A percentile compares a stretch with the other conserved stretches of the same genome.
Conservation (phyloP, 1,140 invertebrate genomes). For the Heliothis subflexa region DNA sequence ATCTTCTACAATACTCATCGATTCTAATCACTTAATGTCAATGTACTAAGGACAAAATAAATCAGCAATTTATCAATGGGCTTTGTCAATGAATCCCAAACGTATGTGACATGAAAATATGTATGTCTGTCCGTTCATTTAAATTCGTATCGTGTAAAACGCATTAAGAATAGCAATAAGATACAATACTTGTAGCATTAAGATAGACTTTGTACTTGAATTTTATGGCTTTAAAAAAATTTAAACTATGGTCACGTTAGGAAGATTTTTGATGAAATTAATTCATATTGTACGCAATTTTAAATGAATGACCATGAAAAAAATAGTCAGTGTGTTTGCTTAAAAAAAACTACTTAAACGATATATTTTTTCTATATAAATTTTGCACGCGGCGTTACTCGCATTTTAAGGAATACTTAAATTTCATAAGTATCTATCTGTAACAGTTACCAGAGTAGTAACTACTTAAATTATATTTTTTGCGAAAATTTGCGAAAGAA, state of each 20-base stretch:
- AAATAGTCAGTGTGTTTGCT: no score
- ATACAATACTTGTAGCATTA: neutral
- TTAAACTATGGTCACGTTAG: neutral
- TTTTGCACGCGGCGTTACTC: no score
- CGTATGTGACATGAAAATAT: conserved; percentile 18
- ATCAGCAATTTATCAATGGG: conserved; percentile 34
- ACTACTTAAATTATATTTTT: no score
- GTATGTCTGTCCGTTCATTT: neutral
- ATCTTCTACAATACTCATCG: neutral
- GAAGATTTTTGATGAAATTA: neutral
- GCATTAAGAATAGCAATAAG: conserved; percentile 16
- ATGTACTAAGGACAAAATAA: neutral
- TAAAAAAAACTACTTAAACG: no score
- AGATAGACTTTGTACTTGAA: conserved; percentile 2
- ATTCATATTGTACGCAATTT: neutral
- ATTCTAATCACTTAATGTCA: neutral
- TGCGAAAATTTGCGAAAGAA: no score
- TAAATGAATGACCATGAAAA: neutral
- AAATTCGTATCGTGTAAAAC: conserved; percentile 24
- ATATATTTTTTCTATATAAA: no score
- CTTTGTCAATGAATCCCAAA: conserved; percentile 8
- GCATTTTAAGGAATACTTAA: no score
- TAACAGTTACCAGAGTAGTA: no score
- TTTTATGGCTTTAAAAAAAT: neutral
- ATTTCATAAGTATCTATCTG: no score